phyloP scores from a whole-genome alignment of 2,797 vertebrate species.

The Semotilus atromaculatus region DNA sequence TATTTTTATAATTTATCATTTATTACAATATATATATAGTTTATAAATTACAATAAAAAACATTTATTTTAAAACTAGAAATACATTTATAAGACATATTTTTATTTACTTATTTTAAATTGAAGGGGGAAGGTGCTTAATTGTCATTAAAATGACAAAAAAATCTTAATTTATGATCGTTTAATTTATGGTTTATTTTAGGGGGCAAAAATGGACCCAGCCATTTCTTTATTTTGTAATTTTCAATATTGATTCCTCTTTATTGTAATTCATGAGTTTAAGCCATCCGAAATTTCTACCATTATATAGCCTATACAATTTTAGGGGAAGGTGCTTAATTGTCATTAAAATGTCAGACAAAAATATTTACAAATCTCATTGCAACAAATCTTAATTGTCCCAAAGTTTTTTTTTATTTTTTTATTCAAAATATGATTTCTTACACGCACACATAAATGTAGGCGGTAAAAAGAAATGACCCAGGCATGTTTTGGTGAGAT shows the following conservation, averaged over 20 bases:
- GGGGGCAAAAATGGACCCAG: too few species aligned
- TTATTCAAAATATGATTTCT: neutral
- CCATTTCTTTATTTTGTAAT: neutral
- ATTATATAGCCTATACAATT: neutral
- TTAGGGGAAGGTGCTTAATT: too few species aligned
- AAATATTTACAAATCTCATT: too few species aligned
- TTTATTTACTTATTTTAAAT: neutral
- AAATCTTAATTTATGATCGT: too few species aligned
- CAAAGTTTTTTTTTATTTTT: neutral
- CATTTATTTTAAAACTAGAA: too few species aligned
- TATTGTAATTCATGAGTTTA: conserved; percentile 6
- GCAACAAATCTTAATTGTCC: neutral
- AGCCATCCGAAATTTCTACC: neutral
- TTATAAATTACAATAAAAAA: neutral
- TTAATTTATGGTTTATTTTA: neutral
- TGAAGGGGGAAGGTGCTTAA: neutral
- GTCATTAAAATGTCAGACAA: too few species aligned
- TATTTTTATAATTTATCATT: too few species aligned
- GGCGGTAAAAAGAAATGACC: too few species aligned
- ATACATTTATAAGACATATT: rapidly evolving
- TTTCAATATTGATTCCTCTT: too few species aligned
- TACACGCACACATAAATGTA: too few species aligned
- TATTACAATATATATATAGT: too few species aligned
- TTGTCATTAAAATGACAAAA: neutral
- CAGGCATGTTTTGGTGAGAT: conserved; percentile 9